Conservation (phyloP, 2,113 vertebrate species). For the Micronycteris hirsuta region DNA sequence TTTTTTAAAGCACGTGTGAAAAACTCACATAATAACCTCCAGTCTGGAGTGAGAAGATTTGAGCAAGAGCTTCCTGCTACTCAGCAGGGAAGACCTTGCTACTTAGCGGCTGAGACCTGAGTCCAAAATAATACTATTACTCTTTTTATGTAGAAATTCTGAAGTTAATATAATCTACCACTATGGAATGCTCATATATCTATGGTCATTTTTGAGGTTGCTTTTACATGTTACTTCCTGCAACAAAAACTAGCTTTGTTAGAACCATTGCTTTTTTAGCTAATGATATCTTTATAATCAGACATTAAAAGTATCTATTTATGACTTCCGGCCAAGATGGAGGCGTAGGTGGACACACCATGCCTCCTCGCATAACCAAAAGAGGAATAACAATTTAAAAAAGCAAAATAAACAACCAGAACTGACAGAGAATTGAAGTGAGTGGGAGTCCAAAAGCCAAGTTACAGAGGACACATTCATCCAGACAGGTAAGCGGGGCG, state of each 20-base stretch:
- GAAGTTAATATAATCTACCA: background rate
- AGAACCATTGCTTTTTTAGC: background rate
- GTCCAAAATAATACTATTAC: background rate
- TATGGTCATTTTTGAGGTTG: background rate
- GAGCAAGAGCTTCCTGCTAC: background rate
- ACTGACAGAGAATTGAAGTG: too few relatives aligned
- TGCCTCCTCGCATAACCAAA: too few relatives aligned
- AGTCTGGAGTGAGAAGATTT: background rate
- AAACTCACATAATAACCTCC: background rate
- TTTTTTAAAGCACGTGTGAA: background rate
- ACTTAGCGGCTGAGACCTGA: background rate
- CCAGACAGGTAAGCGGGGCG: too few relatives aligned
- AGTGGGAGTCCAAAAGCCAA: too few relatives aligned
- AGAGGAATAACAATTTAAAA: too few relatives aligned
- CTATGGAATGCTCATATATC: background rate
- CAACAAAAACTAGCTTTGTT: conserved; percentile 9
- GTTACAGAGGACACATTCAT: too few relatives aligned
- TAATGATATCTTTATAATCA: background rate
- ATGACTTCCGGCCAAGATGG: too few relatives aligned
- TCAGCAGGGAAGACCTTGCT: background rate
- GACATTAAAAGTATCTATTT: background rate
- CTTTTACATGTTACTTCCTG: background rate
- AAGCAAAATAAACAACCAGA: too few relatives aligned
- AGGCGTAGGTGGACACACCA: too few relatives aligned
- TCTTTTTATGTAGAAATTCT: background rate